phyloP scores from a whole-genome alignment of 2,888 invertebrate genomes.

The Flexamia atlantica region DNA sequence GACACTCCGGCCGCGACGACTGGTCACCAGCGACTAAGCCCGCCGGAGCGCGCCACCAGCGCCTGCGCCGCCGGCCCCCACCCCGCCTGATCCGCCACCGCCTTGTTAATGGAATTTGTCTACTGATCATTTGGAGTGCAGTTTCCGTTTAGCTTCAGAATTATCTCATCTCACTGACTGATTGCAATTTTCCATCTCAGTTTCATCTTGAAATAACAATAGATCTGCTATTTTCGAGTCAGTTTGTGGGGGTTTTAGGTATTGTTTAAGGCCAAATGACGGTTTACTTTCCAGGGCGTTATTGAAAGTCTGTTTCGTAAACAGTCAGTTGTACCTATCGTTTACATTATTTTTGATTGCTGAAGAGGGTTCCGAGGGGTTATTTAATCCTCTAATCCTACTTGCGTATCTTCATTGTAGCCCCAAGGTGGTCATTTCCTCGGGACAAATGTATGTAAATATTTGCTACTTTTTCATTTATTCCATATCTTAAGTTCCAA shows the following conservation, averaged over 20 bases:
- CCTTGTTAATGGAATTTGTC: conserved; percentile 42
- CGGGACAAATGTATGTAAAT: too few relatives aligned
- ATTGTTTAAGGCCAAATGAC: too few relatives aligned
- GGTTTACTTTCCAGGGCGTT: too few relatives aligned
- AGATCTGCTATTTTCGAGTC: not conserved
- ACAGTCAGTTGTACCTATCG: too few relatives aligned
- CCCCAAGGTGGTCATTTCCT: too few relatives aligned
- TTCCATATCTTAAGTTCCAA: too few relatives aligned
- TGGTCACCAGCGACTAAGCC: conserved; percentile 22
- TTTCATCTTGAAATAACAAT: conserved; percentile 2
- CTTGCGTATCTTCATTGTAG: too few relatives aligned
- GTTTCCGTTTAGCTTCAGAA: conserved; percentile 33
- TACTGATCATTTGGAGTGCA: conserved; percentile 44
- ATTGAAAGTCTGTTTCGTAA: too few relatives aligned
- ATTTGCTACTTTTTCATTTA: too few relatives aligned
- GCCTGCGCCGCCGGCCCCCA: not conserved
- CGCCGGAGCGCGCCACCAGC: not conserved
- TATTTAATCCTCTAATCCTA: too few relatives aligned
- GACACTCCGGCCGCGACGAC: not conserved
- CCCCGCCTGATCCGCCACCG: not conserved
- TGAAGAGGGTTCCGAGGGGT: too few relatives aligned
- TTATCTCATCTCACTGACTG: conserved; percentile 36
- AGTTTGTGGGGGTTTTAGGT: not conserved
- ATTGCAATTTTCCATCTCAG: conserved; percentile 32
- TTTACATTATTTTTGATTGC: too few relatives aligned